Percentiles rank a stretch among this genome's conserved stretches.
Evolutionary conservation across 2,113 vertebrate species (phyloP).

Genomic region (Plectropomus leopardus): DNA sequence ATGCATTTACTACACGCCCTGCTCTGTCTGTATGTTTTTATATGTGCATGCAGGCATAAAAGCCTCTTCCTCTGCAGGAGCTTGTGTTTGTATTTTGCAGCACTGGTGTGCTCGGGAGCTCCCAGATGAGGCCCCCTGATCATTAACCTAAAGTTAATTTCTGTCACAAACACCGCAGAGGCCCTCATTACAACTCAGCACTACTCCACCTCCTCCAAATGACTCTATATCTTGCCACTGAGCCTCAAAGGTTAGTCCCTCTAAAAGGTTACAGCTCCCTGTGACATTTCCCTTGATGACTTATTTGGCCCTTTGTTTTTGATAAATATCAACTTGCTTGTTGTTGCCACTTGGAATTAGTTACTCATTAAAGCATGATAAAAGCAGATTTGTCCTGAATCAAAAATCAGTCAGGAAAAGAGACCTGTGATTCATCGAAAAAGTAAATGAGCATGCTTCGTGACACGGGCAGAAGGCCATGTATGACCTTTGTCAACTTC

Average conservation of each 20-base stretch:
- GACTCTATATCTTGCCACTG: slow-evolving; percentile 54
- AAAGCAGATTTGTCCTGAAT: slow-evolving; percentile 24
- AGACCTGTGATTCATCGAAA: slow-evolving; percentile 27
- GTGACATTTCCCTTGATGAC: slow-evolving; percentile 80
- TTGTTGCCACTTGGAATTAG: slow-evolving; percentile 53
- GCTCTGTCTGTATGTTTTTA: neutral
- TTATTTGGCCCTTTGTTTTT: slow-evolving; percentile 67
- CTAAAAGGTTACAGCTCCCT: slow-evolving; percentile 73
- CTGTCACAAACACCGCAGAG: slow-evolving; percentile 59
- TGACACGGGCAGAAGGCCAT: neutral
- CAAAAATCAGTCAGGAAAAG: slow-evolving; percentile 32
- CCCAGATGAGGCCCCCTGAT: slow-evolving; percentile 31
- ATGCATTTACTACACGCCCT: slow-evolving; percentile 7
- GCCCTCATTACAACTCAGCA: slow-evolving; percentile 57
- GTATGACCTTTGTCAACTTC: neutral
- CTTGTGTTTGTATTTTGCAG: slow-evolving; percentile 8
- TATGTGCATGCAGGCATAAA: neutral
- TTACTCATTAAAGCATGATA: slow-evolving; percentile 52
- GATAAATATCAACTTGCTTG: slow-evolving; percentile 70
- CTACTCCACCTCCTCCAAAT: slow-evolving; percentile 46
- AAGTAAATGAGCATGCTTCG: slow-evolving; percentile 11
- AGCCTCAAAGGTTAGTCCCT: slow-evolving; percentile 73
- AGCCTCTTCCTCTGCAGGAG: neutral
- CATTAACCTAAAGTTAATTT: slow-evolving; percentile 69
- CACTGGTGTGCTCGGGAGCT: slow-evolving; percentile 22